phyloP scores from a whole-genome alignment of 2,113 vertebrate species.

The Gobius niger region DNA sequence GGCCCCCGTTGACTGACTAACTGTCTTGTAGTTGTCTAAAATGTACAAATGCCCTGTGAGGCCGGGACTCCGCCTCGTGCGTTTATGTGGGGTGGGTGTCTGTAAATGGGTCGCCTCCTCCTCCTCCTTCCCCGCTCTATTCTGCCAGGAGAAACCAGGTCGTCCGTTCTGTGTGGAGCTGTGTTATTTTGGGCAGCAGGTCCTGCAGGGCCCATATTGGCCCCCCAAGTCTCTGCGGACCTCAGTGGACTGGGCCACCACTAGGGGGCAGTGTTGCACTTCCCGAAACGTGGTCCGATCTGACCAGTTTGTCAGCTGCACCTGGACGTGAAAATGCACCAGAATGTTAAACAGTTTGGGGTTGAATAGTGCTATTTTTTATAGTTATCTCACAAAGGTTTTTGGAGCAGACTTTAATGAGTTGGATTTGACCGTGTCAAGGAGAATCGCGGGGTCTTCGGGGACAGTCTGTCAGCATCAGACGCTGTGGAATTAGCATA shows the following conservation, averaged over 20 bases:
- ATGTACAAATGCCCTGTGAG: neutral
- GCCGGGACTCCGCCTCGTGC: neutral
- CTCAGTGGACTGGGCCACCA: conserved; percentile 62
- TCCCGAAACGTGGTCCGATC: neutral
- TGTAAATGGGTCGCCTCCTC: conserved; percentile 73
- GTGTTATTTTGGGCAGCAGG: conserved; percentile 78
- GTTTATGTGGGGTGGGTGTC: conserved; percentile 28
- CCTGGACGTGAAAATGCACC: conserved; percentile 14
- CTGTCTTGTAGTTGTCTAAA: neutral
- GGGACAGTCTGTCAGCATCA: neutral
- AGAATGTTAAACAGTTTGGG: neutral
- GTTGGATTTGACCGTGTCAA: conserved; percentile 48
- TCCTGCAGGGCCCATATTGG: conserved; percentile 78
- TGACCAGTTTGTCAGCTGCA: neutral
- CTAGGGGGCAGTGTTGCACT: conserved; percentile 50
- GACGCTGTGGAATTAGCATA: too few relatives aligned
- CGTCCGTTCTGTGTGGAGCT: conserved; percentile 72
- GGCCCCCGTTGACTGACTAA: neutral
- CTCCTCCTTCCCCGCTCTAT: conserved; percentile 58
- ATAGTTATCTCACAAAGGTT: neutral
- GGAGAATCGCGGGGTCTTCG: conserved; percentile 36
- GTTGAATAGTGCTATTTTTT: conserved; percentile 4
- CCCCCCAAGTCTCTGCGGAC: conserved; percentile 66
- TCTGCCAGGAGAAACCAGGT: conserved; percentile 78
- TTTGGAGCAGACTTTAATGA: conserved; percentile 63